Conservation (phyloP, 1,140 invertebrate species). For the Atta colombica region DNA sequence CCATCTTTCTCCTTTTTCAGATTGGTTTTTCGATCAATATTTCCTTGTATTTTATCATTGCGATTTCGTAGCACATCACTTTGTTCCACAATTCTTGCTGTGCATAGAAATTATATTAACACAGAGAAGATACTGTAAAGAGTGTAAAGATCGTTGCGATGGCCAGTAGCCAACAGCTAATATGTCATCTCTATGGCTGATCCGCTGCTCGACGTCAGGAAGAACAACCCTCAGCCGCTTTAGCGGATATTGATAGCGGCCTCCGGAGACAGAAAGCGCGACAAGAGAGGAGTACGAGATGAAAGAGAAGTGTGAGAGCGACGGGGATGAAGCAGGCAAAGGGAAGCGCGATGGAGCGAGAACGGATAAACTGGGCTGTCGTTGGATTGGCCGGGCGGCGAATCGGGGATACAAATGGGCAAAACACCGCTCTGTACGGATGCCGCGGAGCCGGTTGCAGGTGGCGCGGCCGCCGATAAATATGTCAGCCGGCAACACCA, state of each 20-base stretch:
- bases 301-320: conserved; percentile 39
- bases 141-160: conserved; percentile 16
- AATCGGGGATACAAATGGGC: conserved; percentile 77
- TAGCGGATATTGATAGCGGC: conserved; percentile 27
- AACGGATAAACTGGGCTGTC: conserved; percentile 77
- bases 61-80: background rate
- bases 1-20: background rate
- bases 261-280: conserved; percentile 18
- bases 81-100: background rate
- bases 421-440: conserved; percentile 80
- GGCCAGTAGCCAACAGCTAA: conserved; percentile 59
- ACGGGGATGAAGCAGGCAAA: conserved; percentile 57
- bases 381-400: conserved; percentile 66
- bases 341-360: conserved; percentile 43
- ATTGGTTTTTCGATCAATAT: background rate
- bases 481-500: conserved; percentile 85
- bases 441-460: conserved; percentile 83
- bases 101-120: background rate
- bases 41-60: background rate
- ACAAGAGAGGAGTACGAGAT: background rate
- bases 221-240: conserved; percentile 52
- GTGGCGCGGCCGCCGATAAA: conserved; percentile 85
- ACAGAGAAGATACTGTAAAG: background rate
- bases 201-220: conserved; percentile 15
- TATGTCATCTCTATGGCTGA: conserved; percentile 70